phyloP scores from a whole-genome alignment of 2,113 vertebrate species.

The Anhinga anhinga region DNA sequence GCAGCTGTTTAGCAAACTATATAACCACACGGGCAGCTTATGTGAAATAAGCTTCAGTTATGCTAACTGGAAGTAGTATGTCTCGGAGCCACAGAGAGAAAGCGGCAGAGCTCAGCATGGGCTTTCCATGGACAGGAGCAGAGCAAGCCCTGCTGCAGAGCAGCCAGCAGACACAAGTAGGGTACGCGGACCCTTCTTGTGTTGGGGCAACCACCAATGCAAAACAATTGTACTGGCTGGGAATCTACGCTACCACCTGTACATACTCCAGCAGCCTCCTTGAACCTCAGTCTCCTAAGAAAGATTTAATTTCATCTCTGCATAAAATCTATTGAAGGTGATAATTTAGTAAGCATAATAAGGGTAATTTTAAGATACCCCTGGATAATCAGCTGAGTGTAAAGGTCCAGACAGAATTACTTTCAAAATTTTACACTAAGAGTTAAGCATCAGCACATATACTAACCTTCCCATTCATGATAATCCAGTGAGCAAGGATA shows the following conservation, averaged over 20 bases:
- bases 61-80: background rate
- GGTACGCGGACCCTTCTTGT: accelerated
- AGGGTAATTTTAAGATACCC: background rate
- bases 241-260: too few relatives aligned
- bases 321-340: background rate
- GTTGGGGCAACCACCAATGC: accelerated
- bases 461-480: background rate
- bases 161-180: too few relatives aligned
- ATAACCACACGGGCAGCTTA: background rate
- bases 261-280: background rate
- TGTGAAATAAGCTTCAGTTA: background rate
- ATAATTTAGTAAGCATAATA: background rate
- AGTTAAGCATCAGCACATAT: background rate
- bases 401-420: background rate
- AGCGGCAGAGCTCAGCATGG: background rate
- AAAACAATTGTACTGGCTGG: too few relatives aligned
- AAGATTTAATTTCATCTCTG: background rate
- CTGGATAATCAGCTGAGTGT: background rate
- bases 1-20: background rate
- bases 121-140: background rate
- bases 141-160: background rate
- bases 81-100: too few relatives aligned
- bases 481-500: background rate
- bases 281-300: background rate
- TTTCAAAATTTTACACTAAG: background rate